A percentile compares a stretch with the other conserved stretches of the same genome.
Conservation (phyloP, 2,113 vertebrate species). For the Barbus barbus region DNA sequence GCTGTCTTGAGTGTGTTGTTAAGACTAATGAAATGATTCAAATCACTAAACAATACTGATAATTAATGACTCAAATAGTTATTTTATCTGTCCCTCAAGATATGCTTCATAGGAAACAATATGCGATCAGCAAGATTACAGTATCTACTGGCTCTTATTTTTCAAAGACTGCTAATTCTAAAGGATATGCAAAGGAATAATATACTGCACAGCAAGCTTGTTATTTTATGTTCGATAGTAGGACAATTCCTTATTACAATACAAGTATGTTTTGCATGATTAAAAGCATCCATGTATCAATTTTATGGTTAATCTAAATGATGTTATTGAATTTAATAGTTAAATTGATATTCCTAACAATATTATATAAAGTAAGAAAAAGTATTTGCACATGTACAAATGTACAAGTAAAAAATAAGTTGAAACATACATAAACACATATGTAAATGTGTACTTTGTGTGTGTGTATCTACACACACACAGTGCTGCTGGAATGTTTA, state of each 20-base stretch:
- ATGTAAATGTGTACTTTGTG: too few relatives aligned
- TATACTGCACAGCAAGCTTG: background rate
- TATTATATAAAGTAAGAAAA: too few relatives aligned
- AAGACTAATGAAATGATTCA: slow-evolving; percentile 9
- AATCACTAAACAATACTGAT: slow-evolving; percentile 22
- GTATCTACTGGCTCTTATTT: background rate
- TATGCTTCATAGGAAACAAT: background rate
- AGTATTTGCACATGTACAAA: too few relatives aligned
- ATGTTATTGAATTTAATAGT: too few relatives aligned
- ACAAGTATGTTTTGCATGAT: background rate
- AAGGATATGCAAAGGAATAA: background rate
- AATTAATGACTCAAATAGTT: slow-evolving; percentile 14
- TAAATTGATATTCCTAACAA: too few relatives aligned
- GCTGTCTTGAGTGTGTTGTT: slow-evolving; percentile 19
- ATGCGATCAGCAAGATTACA: background rate
- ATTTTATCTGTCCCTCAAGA: slow-evolving; percentile 21
- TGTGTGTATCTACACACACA: too few relatives aligned
- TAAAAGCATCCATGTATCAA: background rate
- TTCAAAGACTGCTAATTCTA: background rate
- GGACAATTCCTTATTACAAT: background rate
- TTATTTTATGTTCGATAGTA: background rate
- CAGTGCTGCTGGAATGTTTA: too few relatives aligned
- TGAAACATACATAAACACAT: too few relatives aligned
- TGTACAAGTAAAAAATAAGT: too few relatives aligned
- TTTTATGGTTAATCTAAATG: too few relatives aligned